Conservation (phyloP, 2,113 vertebrate species). For the Acrocephalus kingi region DNA sequence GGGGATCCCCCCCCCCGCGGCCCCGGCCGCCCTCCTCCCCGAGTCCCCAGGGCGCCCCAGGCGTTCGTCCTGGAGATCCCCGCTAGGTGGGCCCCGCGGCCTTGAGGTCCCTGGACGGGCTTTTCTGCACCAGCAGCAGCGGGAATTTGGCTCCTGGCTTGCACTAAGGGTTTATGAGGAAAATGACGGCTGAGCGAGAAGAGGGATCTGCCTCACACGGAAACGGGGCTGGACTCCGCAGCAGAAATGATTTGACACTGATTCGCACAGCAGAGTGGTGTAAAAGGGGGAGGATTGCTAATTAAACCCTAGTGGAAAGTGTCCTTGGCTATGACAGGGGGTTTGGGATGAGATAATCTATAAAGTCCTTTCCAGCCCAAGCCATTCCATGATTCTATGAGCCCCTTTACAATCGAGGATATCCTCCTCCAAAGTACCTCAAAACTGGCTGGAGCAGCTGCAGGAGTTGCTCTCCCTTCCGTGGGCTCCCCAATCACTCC, state of each 20-base stretch:
- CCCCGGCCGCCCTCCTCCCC: background rate
- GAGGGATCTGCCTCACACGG: background rate
- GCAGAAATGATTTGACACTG: too few relatives aligned
- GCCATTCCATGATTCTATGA: background rate
- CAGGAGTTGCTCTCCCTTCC: background rate
- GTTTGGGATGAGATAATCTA: rapidly evolving
- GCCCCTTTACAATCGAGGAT: background rate
- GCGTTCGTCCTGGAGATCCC: background rate
- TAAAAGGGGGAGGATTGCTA: background rate
- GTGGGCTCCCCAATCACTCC: rapidly evolving
- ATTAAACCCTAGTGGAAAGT: background rate
- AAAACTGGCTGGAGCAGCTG: background rate
- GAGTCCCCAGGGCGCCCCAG: background rate
- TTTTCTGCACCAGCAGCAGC: background rate
- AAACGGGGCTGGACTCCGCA: background rate
- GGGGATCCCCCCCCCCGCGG: background rate
- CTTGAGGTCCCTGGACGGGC: background rate
- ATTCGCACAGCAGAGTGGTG: background rate
- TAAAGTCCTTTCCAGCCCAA: background rate
- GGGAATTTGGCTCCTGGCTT: background rate
- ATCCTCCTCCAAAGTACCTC: background rate
- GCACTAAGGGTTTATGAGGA: rapidly evolving
- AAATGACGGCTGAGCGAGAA: background rate
- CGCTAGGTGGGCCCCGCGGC: background rate
- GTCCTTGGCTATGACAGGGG: background rate